Evolutionary conservation across 2,113 vertebrate genomes (phyloP), one percentile per base, ranked within the genome.

Genomic region (Lampris incognitus): DNA sequence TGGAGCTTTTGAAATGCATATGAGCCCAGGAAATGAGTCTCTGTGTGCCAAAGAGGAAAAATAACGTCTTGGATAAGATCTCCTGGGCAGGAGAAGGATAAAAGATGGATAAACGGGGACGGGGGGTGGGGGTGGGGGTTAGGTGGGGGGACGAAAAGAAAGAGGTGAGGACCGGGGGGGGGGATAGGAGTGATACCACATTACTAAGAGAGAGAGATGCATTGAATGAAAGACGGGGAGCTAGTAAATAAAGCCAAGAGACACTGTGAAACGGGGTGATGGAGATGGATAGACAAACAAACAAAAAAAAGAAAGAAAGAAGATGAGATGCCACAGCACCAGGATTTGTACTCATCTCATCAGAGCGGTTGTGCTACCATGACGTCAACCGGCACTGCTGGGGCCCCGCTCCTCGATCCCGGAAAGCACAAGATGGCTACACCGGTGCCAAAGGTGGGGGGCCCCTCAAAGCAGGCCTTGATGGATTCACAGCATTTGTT

Each of bases 1-100:
- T 73, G 73, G 83, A 84, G 78, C 88, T 85, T 92, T 91, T 90
- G 81, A 92, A 91, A 93, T 88, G 88, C 85, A 90, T 87, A 93
- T 91, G 85, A 93, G 88, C 68, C 71, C 82, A 86, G 85, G 87
- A 91, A 91, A 91, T 88, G 71, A 89, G 84, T 52, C 76, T 81
- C 7, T 75, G 79, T 76, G 74, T 83, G 79, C 85, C 83, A 81
- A 52, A 46, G 74, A 80, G 76, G 74, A 83, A 81, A 85, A 73
- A 69, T 46, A 75, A 69, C 74, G 84, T 76, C 56, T 82, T 72
- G 63, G 61, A 64, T 75, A 63, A 51, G 52, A 39, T 24, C 59
- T 62, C 66, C 56, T 11, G 49, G 65, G 57, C 56, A 54, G 37
- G 69, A 49, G 49, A 40, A 63, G 59, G 54, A 62, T 63, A 61